Percentiles rank a stretch among this genome's conserved stretches.
These are phyloP conservation scores for Ellobium chinense DNA, from an alignment of 2,888 invertebrate genomes.

Conservation along the genomic window DNA sequence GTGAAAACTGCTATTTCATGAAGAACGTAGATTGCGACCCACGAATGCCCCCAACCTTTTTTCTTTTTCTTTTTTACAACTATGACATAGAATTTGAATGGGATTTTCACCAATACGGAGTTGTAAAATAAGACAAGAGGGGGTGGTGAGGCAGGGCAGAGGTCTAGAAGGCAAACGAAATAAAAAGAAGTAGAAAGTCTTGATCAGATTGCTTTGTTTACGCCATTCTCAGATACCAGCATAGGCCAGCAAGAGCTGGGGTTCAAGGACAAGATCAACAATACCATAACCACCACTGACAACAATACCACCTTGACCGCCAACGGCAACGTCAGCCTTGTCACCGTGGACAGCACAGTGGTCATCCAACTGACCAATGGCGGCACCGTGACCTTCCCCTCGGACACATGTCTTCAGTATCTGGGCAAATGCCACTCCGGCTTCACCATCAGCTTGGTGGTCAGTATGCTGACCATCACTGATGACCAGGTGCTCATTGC, in stretches of 20 bases:
- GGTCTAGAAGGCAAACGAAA: no score
- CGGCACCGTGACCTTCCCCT: conserved; percentile 19
- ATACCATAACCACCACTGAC: conserved; percentile 19
- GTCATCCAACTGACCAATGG: conserved; percentile 32
- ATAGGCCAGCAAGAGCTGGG: not conserved
- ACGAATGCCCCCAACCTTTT: no score
- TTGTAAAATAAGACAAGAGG: no score
- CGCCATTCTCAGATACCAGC: not conserved
- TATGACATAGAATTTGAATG: no score
- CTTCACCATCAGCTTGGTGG: conserved; percentile 35
- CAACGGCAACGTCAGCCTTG: conserved; percentile 10
- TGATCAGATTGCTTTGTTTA: not conserved
- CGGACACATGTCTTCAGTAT: conserved; percentile 30
- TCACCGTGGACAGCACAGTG: not conserved
- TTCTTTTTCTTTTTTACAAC: no score
- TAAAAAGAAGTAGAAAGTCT: no score
- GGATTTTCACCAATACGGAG: no score
- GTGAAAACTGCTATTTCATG: no score
- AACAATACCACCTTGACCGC: conserved; percentile 11
- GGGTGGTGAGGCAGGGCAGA: no score
- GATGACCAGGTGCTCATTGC: conserved; percentile 19
- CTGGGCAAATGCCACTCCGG: conserved; percentile 36
- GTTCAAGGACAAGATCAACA: conserved; percentile 12
- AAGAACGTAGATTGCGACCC: no score
- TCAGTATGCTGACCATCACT: conserved; percentile 24